Percentiles rank a stretch among this genome's conserved stretches.
Conservation (phyloP, 2,113 vertebrate species). For the Sapayoa aenigma region DNA sequence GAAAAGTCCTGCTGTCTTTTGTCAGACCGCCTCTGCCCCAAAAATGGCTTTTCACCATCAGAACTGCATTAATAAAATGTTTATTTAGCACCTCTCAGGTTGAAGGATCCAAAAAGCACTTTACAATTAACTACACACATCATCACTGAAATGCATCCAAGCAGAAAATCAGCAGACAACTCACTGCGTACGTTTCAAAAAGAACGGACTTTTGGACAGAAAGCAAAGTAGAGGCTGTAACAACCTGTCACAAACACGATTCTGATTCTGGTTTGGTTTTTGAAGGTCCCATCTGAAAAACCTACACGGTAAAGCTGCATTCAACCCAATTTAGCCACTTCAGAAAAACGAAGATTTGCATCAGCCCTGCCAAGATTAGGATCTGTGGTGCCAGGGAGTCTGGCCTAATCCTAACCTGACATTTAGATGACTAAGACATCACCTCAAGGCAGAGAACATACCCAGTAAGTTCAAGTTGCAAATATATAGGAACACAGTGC, state of each 20-base stretch:
- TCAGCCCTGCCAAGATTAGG: slow-evolving; percentile 32
- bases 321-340: neutral
- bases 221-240: neutral
- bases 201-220: neutral
- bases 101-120: slow-evolving; percentile 54
- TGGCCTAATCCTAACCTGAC: slow-evolving; percentile 37
- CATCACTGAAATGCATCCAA: slow-evolving; percentile 42
- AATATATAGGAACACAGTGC: neutral
- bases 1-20: slow-evolving; percentile 2
- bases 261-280: neutral
- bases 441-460: slow-evolving; percentile 29
- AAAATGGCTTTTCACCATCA: slow-evolving; percentile 33
- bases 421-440: slow-evolving; percentile 14
- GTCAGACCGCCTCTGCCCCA: slow-evolving; percentile 14
- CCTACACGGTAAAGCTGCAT: neutral
- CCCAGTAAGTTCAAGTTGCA: neutral
- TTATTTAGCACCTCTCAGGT: slow-evolving; percentile 70
- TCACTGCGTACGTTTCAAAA: neutral
- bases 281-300: slow-evolving; percentile 20
- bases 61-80: slow-evolving; percentile 61
- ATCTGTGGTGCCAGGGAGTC: slow-evolving; percentile 48
- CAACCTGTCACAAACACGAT: neutral
- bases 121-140: slow-evolving; percentile 55
- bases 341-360: slow-evolving; percentile 8
- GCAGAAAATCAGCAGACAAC: slow-evolving; percentile 33